Evolutionary conservation across 2,113 vertebrate species (phyloP).

Genomic region (Triplophysa dalaica): DNA sequence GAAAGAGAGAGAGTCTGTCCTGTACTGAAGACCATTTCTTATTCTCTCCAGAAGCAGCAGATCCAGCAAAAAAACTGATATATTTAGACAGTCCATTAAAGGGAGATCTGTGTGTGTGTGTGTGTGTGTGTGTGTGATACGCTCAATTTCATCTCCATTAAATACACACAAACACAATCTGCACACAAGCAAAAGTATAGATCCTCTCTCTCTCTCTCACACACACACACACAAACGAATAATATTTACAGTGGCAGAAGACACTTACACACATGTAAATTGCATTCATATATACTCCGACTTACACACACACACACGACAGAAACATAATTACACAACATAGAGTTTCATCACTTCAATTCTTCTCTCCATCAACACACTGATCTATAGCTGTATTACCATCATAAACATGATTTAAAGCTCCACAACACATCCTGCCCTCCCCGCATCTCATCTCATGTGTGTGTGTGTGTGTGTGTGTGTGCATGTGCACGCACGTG

Average conservation of each 20-base stretch:
- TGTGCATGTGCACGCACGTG: neutral
- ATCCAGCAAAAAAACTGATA: constrained; percentile 55
- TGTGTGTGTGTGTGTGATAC: constrained; percentile 25
- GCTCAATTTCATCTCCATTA: constrained; percentile 18
- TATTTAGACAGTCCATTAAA: constrained; percentile 63
- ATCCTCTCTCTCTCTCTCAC: neutral
- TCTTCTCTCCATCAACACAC: constrained; percentile 56
- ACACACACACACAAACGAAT: constrained; percentile 5
- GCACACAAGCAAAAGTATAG: neutral
- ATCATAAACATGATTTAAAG: constrained; percentile 51
- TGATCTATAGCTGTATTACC: constrained; percentile 56
- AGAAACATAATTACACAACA: constrained; percentile 64
- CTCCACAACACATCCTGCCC: constrained; percentile 12
- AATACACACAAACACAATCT: constrained; percentile 28
- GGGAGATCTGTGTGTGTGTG: constrained; percentile 39
- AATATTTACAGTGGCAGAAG: neutral
- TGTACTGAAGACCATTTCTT: constrained; percentile 55
- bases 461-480: neutral
- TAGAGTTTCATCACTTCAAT: constrained; percentile 47
- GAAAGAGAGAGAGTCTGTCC: constrained; percentile 39
- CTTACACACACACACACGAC: constrained; percentile 39
- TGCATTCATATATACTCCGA: neutral
- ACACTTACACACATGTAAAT: neutral
- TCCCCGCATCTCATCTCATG: constrained; percentile 22
- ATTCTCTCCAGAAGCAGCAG: constrained; percentile 55